phyloP scores from a whole-genome alignment of 37 sponge, comb jelly and placozoan species.

The Mnemiopsis leidyi region DNA sequence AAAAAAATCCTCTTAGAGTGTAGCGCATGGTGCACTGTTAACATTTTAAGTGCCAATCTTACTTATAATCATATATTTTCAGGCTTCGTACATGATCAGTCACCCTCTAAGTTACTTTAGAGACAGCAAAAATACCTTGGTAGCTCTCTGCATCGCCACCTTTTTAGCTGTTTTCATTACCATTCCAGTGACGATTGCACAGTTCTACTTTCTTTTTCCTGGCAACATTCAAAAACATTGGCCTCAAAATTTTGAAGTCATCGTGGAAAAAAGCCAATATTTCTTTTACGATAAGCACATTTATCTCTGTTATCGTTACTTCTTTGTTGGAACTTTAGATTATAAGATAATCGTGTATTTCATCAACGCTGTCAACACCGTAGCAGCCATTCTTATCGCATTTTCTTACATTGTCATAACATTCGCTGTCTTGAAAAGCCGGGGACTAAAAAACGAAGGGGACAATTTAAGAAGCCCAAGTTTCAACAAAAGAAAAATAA shows the following conservation, averaged over 20 bases:
- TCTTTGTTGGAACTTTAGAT: background rate
- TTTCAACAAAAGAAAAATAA: background rate
- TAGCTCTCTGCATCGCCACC: background rate
- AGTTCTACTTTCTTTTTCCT: background rate
- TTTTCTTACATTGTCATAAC: background rate
- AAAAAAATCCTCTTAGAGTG: background rate
- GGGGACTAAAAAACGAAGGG: background rate
- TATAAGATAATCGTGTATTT: background rate
- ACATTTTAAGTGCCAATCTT: background rate
- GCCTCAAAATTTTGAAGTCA: background rate
- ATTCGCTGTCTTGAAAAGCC: background rate
- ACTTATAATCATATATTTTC: background rate
- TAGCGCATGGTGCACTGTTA: background rate
- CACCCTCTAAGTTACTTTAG: background rate
- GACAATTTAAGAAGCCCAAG: background rate
- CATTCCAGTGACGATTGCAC: background rate
- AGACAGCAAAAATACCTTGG: background rate
- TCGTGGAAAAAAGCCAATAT: background rate
- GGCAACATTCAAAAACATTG: background rate
- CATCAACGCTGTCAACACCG: background rate
- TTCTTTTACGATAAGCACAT: background rate
- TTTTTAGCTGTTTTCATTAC: background rate
- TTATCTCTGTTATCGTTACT: background rate
- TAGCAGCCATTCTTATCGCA: background rate
- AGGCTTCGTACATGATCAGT: slow-evolving; percentile 9